Conservation (phyloP, 2,113 vertebrate species). For the Proterorhinus semilunaris region DNA sequence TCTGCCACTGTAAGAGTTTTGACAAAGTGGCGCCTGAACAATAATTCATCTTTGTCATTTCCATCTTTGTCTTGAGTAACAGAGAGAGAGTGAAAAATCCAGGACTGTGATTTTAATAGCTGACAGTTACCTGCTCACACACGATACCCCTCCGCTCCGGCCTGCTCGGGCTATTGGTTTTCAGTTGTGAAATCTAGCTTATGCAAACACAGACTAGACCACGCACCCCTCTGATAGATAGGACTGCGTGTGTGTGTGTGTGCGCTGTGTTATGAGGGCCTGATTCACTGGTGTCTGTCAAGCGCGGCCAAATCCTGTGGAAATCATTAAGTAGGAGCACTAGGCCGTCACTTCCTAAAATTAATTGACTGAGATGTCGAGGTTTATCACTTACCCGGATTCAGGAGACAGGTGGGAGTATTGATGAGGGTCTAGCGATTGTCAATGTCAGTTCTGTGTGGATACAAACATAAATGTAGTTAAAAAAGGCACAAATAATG, state of each 20-base stretch:
- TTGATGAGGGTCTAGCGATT: slow-evolving; percentile 31
- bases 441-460: not conserved
- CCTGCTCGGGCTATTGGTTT: slow-evolving; percentile 74
- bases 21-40: slow-evolving; percentile 49
- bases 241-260: slow-evolving; percentile 46
- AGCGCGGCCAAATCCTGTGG: slow-evolving; percentile 67
- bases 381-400: slow-evolving; percentile 55
- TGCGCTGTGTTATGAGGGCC: slow-evolving; percentile 33
- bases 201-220: slow-evolving; percentile 72
- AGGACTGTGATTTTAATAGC: slow-evolving; percentile 71
- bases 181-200: slow-evolving; percentile 78
- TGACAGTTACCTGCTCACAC: slow-evolving; percentile 73
- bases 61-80: slow-evolving; percentile 21
- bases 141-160: slow-evolving; percentile 68
- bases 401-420: slow-evolving; percentile 54
- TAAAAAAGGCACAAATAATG: too few relatives aligned
- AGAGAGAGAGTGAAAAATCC: slow-evolving; percentile 23
- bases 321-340: slow-evolving; percentile 77
- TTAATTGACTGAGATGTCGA: slow-evolving; percentile 61
- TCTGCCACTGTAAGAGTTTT: slow-evolving; percentile 37
- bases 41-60: slow-evolving; percentile 48
- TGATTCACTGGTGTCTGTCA: slow-evolving; percentile 70
- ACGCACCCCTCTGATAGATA: slow-evolving; percentile 62
- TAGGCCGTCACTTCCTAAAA: slow-evolving; percentile 73
- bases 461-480: too few relatives aligned